A percentile compares a stretch with the other conserved stretches of the same genome.
These are phyloP conservation scores for Hymenochirus boettgeri DNA, from an alignment of 2,113 vertebrate genomes.

Conservation along the genomic window DNA sequence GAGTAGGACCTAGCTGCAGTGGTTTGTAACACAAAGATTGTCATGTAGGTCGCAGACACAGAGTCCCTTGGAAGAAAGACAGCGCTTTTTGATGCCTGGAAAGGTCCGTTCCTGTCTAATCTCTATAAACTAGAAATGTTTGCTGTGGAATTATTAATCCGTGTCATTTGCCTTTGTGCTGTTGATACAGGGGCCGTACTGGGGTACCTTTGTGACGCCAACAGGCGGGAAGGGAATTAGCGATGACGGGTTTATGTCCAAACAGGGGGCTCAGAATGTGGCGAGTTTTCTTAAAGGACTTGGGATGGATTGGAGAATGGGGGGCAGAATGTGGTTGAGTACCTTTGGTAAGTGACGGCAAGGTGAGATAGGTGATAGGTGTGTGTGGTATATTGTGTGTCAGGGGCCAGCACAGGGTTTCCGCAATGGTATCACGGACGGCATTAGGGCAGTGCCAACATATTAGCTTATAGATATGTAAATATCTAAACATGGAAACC, in stretches of 20 bases:
- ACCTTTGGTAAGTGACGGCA: conserved; percentile 68
- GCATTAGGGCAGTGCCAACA: too few species aligned
- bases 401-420: too few species aligned
- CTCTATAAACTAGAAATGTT: too few species aligned
- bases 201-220: conserved; percentile 76
- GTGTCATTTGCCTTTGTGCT: conserved; percentile 44
- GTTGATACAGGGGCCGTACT: conserved; percentile 62
- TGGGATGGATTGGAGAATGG: conserved; percentile 77
- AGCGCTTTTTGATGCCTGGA: conserved; percentile 68
- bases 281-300: conserved; percentile 79
- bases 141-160: too few species aligned
- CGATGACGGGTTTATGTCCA: conserved; percentile 70
- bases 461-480: too few species aligned
- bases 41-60: conserved; percentile 69
- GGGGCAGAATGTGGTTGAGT: conserved; percentile 78
- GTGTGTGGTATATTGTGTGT: too few species aligned
- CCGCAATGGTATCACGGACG: too few species aligned
- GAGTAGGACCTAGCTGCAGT: too few species aligned
- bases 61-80: conserved; percentile 69
- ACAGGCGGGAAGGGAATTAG: conserved; percentile 78
- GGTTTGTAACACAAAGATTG: not conserved
- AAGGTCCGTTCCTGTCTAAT: conserved; percentile 60
- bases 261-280: conserved; percentile 75
- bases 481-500: too few species aligned
- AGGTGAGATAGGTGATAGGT: too few species aligned